Evolutionary conservation across 64 coral and sea anemone species (phyloP).

Genomic region (Montipora cactus): DNA sequence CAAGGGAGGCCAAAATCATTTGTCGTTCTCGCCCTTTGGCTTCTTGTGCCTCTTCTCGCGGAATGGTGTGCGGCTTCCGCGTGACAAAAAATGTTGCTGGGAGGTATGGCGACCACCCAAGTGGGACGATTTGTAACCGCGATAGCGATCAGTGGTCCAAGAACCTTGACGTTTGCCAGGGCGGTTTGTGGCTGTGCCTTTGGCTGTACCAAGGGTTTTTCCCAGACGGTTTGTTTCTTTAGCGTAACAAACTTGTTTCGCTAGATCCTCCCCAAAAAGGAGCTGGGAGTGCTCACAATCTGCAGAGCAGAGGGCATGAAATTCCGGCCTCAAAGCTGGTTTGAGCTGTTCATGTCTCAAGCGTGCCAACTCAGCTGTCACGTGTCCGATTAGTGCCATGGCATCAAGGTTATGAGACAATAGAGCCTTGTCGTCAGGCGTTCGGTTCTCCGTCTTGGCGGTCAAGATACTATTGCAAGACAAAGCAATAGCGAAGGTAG

Average conservation of each 20-base stretch:
- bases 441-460: not conserved
- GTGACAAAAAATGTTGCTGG: not conserved
- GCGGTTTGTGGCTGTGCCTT: not conserved
- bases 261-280: constrained; percentile 12
- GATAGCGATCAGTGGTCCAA: not conserved
- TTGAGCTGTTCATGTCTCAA: constrained; percentile 42
- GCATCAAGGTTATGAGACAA: no score
- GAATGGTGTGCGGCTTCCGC: not conserved
- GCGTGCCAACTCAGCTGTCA: not conserved
- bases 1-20: not conserved
- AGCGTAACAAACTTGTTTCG: not conserved
- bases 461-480: not conserved
- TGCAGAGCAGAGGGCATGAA: not conserved
- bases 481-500: not conserved
- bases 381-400: not conserved
- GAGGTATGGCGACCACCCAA: not conserved
- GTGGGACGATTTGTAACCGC: not conserved
- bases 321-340: not conserved
- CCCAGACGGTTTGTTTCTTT: constrained; percentile 32
- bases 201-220: not conserved
- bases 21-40: not conserved
- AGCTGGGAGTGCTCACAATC: no score
- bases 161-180: no score
- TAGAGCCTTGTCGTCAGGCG: not conserved
- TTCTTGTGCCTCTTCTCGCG: not conserved